These are phyloP conservation scores for Alouatta palliata DNA, from an alignment of 2,113 vertebrate genomes.

Conservation along the genomic window DNA sequence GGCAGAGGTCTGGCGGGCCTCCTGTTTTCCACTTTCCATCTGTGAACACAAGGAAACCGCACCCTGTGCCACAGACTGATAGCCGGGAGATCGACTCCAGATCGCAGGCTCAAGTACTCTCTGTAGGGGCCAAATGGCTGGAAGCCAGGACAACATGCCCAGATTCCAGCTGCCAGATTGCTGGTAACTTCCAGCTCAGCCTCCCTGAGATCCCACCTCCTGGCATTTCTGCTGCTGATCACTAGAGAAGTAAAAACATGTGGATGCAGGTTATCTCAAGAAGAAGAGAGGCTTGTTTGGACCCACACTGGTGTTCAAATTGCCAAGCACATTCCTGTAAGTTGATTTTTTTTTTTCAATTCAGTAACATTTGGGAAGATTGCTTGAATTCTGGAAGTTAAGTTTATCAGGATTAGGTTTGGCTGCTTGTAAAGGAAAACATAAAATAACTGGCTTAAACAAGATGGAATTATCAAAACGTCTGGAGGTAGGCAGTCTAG, in stretches of 20 bases:
- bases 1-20: not conserved
- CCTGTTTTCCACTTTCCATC: not conserved
- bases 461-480: not conserved
- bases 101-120: not conserved
- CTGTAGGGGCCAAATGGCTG: conserved; percentile 27
- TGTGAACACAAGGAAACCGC: not conserved
- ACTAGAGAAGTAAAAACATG: not conserved
- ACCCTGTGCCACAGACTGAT: conserved; percentile 26
- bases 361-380: conserved; percentile 7
- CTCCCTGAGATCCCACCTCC: not conserved
- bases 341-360: not conserved
- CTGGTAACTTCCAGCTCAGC: not conserved
- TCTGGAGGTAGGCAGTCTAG: not conserved
- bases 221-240: not conserved
- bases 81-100: not conserved
- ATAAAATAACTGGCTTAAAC: not conserved
- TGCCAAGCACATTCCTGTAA: conserved; percentile 66
- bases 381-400: conserved; percentile 29
- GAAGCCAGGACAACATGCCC: conserved; percentile 19
- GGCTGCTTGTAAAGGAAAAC: conserved; percentile 17
- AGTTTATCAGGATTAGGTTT: not conserved
- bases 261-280: conserved; percentile 35
- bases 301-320: not conserved
- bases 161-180: not conserved
- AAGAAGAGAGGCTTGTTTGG: not conserved